phyloP scores from a whole-genome alignment of 30 jellyfish, hydroid and myxozoan species.

The Hydra vulgaris region DNA sequence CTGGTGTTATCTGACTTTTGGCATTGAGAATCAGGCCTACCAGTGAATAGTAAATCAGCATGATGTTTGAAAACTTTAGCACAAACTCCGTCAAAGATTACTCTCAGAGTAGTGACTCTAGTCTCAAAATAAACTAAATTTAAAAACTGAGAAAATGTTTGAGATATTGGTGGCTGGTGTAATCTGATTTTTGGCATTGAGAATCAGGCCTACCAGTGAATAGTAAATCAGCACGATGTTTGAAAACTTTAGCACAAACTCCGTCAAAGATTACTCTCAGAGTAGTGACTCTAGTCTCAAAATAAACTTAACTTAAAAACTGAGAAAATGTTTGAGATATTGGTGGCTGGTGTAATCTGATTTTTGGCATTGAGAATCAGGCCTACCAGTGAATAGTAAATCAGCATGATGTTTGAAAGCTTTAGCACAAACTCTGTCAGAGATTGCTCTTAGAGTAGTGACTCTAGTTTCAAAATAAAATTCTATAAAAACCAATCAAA shows the following conservation, averaged over 20 bases:
- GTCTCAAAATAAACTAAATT: slow-evolving; percentile 5
- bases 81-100: slow-evolving; percentile 9
- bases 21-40: slow-evolving; percentile 15
- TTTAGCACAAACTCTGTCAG: slow-evolving; percentile 69
- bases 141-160: background rate
- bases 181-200: background rate
- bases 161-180: slow-evolving; percentile 26
- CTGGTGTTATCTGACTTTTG: slow-evolving; percentile 15
- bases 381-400: slow-evolving; percentile 62
- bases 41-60: slow-evolving; percentile 10
- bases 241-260: slow-evolving; percentile 88
- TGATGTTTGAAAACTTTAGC: slow-evolving; percentile 28
- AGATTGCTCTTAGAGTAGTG: slow-evolving; percentile 47
- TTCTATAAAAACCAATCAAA: too few relatives aligned
- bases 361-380: slow-evolving; percentile 4
- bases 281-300: slow-evolving; percentile 97
- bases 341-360: slow-evolving; percentile 25
- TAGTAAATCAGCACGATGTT: slow-evolving; percentile 33
- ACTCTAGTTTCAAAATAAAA: slow-evolving; percentile 76
- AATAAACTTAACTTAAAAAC: background rate
- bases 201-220: slow-evolving; percentile 61
- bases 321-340: slow-evolving; percentile 1
- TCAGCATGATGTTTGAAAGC: slow-evolving; percentile 52
- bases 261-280: slow-evolving; percentile 17
- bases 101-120: slow-evolving; percentile 22